These are phyloP conservation scores for Pseudochirops cupreus DNA, from an alignment of 2,797 vertebrate species.

Conservation along the genomic window DNA sequence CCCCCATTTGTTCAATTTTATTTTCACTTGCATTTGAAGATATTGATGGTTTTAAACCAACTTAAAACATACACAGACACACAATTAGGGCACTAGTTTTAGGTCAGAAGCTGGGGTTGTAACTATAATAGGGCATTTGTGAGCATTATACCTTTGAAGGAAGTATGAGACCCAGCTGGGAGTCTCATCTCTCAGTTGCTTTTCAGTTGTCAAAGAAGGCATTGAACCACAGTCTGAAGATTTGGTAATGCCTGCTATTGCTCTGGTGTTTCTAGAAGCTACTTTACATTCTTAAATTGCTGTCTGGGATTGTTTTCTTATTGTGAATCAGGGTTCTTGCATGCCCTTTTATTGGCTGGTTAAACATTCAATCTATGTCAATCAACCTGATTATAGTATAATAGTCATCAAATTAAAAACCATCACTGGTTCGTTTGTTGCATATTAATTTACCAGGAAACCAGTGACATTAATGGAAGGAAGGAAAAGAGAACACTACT, in stretches of 20 bases:
- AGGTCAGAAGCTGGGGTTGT: background rate
- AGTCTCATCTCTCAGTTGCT: background rate
- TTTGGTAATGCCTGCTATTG: background rate
- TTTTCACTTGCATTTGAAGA: background rate
- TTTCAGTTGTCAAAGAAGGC: background rate
- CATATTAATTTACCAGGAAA: background rate
- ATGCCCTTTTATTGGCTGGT: background rate
- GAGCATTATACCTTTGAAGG: background rate
- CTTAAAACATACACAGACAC: background rate
- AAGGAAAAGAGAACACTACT: background rate
- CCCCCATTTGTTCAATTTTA: background rate
- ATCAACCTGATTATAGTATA: background rate
- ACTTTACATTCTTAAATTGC: background rate
- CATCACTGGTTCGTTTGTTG: background rate
- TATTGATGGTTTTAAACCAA: background rate
- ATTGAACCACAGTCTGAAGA: background rate
- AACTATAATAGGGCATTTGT: background rate
- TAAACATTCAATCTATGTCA: background rate
- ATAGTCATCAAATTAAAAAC: slow-evolving; percentile 3
- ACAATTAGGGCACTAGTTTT: background rate
- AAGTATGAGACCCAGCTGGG: background rate
- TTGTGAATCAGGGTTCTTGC: background rate
- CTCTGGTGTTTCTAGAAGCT: background rate
- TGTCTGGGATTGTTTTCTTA: background rate
- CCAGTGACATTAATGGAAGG: background rate